phyloP scores from a whole-genome alignment of 2,888 invertebrate genomes.

The Rotaria socialis region DNA sequence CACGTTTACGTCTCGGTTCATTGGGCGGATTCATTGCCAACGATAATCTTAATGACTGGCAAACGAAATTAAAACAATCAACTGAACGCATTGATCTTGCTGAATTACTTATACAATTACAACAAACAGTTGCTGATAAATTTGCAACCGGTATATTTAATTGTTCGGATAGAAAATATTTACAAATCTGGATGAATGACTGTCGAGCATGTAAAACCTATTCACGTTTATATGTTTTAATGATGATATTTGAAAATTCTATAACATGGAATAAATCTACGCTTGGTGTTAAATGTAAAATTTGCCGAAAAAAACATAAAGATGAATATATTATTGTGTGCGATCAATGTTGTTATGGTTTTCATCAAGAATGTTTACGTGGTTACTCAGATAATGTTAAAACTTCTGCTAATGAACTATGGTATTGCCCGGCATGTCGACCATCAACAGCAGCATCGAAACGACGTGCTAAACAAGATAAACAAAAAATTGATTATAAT shows the following conservation, averaged over 20 bases:
- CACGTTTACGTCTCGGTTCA: conserved; percentile 17
- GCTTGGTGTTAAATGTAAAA: conserved; percentile 66
- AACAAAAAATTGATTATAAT: not conserved
- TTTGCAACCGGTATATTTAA: conserved; percentile 14
- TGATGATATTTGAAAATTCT: conserved; percentile 11
- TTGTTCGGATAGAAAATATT: not conserved
- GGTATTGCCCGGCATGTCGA: conserved; percentile 79
- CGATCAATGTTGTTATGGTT: conserved; percentile 85
- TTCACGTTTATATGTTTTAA: conserved; percentile 13
- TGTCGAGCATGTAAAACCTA: not conserved
- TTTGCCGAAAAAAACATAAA: conserved; percentile 78
- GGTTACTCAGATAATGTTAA: conserved; percentile 75
- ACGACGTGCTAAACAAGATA: not conserved
- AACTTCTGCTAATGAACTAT: conserved; percentile 67
- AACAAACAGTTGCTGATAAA: conserved; percentile 29
- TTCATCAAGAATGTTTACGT: conserved; percentile 87
- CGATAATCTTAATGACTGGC: conserved; percentile 21
- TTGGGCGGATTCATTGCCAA: not conserved
- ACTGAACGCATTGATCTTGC: not conserved
- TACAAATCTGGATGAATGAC: conserved; percentile 25
- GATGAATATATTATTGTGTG: conserved; percentile 88
- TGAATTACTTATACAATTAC: conserved; percentile 11
- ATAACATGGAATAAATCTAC: conserved; percentile 27
- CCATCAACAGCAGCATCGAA: not conserved
- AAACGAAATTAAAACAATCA: not conserved